These are phyloP conservation scores for Babyrousa celebensis DNA, from an alignment of 2,797 vertebrate genomes.

Conservation along the genomic window DNA sequence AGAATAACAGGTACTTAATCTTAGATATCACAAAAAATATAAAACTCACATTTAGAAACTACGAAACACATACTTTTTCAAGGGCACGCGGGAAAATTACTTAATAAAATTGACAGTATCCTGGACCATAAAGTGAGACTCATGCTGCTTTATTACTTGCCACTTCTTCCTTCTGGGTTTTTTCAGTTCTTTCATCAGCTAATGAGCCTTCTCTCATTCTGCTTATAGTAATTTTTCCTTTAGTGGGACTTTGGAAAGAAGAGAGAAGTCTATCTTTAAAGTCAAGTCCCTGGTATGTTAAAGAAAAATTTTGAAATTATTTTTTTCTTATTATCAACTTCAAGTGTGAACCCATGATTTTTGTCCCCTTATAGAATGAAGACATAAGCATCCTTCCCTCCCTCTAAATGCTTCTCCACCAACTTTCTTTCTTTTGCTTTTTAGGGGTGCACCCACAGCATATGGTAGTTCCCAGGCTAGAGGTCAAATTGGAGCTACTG, in stretches of 20 bases:
- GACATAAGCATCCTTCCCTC: neutral
- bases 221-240: neutral
- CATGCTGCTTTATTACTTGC: neutral
- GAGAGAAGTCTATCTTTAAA: neutral
- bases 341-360: neutral
- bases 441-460: too few relatives aligned
- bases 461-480: too few relatives aligned
- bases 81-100: neutral
- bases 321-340: neutral
- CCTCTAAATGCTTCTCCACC: neutral
- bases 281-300: neutral
- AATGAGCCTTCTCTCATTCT: conserved; percentile 17
- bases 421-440: neutral
- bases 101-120: neutral
- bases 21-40: conserved; percentile 39
- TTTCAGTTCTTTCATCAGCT: neutral
- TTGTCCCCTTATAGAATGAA: neutral
- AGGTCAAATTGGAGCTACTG: too few relatives aligned
- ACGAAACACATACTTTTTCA: conserved; percentile 2
- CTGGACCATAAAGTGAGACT: neutral
- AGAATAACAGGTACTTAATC: conserved; percentile 42
- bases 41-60: conserved; percentile 51
- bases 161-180: neutral
- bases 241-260: neutral
- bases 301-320: conserved; percentile 1